Percentiles rank a stretch among this genome's conserved stretches.
These are phyloP conservation scores for Muscina levida DNA, from an alignment of 2,888 invertebrate species.

Conservation along the genomic window DNA sequence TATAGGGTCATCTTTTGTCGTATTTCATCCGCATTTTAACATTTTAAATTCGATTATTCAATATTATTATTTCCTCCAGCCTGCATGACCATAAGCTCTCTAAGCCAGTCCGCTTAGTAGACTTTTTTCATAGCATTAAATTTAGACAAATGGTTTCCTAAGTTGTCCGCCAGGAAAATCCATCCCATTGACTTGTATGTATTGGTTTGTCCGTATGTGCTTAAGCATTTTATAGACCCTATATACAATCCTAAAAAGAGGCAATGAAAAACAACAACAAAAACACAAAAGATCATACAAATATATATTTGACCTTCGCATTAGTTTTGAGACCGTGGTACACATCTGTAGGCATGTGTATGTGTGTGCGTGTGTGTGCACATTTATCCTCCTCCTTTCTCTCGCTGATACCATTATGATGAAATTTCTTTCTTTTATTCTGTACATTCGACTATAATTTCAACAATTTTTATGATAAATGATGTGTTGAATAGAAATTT, in stretches of 20 bases:
- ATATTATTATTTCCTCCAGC: too few species aligned
- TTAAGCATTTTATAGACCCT: neutral
- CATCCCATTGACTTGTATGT: too few species aligned
- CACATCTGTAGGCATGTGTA: neutral
- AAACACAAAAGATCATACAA: slow-evolving; percentile 2
- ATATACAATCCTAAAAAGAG: neutral
- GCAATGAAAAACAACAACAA: neutral
- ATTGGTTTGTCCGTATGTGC: too few species aligned
- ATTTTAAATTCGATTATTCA: too few species aligned
- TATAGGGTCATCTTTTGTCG: too few species aligned
- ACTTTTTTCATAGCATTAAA: too few species aligned
- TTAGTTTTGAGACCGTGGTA: neutral
- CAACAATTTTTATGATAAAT: slow-evolving; percentile 48
- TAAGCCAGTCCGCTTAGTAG: too few species aligned
- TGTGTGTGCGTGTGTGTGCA: too few species aligned
- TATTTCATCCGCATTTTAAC: too few species aligned
- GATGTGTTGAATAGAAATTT: slow-evolving; percentile 54
- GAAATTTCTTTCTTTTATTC: slow-evolving; percentile 10
- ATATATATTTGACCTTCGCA: neutral
- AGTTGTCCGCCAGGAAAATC: slow-evolving; percentile 27
- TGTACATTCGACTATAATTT: slow-evolving; percentile 21
- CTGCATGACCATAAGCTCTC: too few species aligned
- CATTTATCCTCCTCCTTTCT: neutral
- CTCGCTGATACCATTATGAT: neutral
- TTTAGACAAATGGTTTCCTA: slow-evolving; percentile 42